Base-by-base conservation (phyloP, 2,888 invertebrate genomes). In the Parnassius smintheus region DNA sequence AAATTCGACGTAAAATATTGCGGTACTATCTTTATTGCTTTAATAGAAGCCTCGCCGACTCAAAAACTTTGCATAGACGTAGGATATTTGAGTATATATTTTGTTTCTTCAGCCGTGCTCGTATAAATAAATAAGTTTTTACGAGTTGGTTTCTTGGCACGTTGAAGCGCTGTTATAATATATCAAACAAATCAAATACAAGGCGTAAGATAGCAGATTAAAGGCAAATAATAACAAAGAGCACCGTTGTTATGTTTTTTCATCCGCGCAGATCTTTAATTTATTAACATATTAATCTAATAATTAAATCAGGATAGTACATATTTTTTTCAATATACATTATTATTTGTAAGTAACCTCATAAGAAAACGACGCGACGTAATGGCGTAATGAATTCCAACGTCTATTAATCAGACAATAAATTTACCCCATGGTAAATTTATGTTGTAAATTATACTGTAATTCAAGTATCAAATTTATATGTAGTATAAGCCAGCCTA, bases 21-120 rank as follows among this genome's bases (percentile, higher is more conserved):
- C 51, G 53, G 35, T 45, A 51, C 61, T 63, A 67, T 67, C 67
- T 67, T 67, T 67, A 67, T 67, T 65, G 65, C 65, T 64, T 56
- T 63, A 66, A 67, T 67, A 66, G 66, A 64, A 59, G 59, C 59
- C 52, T 53, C 58, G 65, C 54, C 63, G 65, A 61, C 63, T 64
- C 65, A 61, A 65, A 61, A 63, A 62, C 59, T 65, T 60, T 61
- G 65, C 63, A 61, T 65, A 55, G 59, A 61, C 59, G 52, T 52
- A 45, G 52, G 52, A 59, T 46, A 51, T 52, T 59, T 46, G 45
- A 52, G 51, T 59, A 9, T 51, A 51, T 25, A 22, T 52, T 35
- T 35, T 41, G 18, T 59, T 46, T 52, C 52, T 59, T 59, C 59
- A 52, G 52, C 25, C 52, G 59, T 4, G 9, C 10, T 53, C 41